A percentile compares a stretch with the other conserved stretches of the same genome.
Conservation (phyloP, 2,888 invertebrate species). For the Eremobia ochroleuca region DNA sequence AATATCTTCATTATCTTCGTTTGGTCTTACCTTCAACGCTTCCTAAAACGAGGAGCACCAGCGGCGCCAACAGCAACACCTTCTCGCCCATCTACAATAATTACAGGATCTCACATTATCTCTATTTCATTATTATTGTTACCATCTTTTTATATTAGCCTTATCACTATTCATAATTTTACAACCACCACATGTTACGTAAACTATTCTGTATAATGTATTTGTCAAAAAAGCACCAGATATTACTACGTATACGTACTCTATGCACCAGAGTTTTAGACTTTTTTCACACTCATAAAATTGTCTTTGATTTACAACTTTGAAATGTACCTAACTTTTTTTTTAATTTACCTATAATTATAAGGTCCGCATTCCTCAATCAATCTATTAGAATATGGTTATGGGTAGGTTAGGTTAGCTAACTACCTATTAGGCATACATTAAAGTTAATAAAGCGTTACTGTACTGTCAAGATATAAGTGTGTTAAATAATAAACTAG, state of each 20-base stretch:
- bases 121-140: neutral
- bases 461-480: neutral
- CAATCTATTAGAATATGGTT: slow-evolving; percentile 4
- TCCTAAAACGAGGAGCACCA: slow-evolving; percentile 82
- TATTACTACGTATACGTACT: neutral
- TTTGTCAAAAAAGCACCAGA: neutral
- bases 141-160: neutral
- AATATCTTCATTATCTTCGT: neutral
- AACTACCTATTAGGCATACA: neutral
- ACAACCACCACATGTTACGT: neutral
- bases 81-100: slow-evolving; percentile 84
- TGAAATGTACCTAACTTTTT: neutral
- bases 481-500: neutral
- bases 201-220: neutral
- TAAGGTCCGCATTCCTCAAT: slow-evolving; percentile 7
- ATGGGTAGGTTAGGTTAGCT: slow-evolving; percentile 2
- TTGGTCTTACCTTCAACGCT: slow-evolving; percentile 80
- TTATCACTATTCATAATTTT: neutral
- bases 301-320: slow-evolving; percentile 13
- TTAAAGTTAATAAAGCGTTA: neutral
- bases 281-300: neutral
- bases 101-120: slow-evolving; percentile 26
- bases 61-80: slow-evolving; percentile 80
- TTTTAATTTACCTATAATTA: neutral
- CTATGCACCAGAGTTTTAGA: neutral